A percentile compares a stretch with the other conserved stretches of the same genome.
phyloP scores from a whole-genome alignment of 1,140 invertebrate species.

The Octopus bimaculoides region DNA sequence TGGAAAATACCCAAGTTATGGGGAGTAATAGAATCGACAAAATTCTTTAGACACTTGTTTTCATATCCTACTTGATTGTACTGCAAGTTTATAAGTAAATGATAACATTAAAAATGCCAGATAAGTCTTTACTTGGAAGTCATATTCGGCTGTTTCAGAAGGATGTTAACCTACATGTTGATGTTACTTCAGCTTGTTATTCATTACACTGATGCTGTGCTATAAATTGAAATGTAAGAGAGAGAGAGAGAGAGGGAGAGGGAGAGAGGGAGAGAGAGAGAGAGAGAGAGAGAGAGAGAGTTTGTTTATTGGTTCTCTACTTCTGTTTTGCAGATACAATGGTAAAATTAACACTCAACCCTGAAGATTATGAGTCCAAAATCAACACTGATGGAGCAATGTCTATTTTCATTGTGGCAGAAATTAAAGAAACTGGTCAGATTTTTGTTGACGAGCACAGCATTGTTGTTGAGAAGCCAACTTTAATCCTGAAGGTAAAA shows the following conservation, averaged over 20 bases:
- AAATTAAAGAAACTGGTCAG: constrained; percentile 77
- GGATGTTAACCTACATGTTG: too few relatives aligned
- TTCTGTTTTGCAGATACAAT: constrained; percentile 61
- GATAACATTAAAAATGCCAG: too few relatives aligned
- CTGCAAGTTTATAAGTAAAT: too few relatives aligned
- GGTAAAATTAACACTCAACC: constrained; percentile 70
- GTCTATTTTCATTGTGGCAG: constrained; percentile 77
- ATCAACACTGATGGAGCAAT: constrained; percentile 79
- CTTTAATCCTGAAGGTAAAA: constrained; percentile 74
- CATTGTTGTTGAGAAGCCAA: constrained; percentile 83
- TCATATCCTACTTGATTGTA: too few relatives aligned
- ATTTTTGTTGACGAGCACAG: constrained; percentile 88
- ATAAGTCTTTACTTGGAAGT: too few relatives aligned
- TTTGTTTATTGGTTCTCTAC: neutral
- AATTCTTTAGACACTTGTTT: too few relatives aligned
- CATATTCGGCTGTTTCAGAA: too few relatives aligned
- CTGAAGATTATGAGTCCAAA: constrained; percentile 75
- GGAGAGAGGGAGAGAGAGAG: neutral
- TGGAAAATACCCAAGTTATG: too few relatives aligned
- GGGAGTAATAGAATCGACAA: too few relatives aligned
- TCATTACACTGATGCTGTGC: too few relatives aligned
- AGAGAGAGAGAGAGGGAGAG: neutral
- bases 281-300: neutral
- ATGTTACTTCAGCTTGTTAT: too few relatives aligned
- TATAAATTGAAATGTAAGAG: too few relatives aligned